phyloP scores from a whole-genome alignment of 2,113 vertebrate genomes.

The Passer domesticus region DNA sequence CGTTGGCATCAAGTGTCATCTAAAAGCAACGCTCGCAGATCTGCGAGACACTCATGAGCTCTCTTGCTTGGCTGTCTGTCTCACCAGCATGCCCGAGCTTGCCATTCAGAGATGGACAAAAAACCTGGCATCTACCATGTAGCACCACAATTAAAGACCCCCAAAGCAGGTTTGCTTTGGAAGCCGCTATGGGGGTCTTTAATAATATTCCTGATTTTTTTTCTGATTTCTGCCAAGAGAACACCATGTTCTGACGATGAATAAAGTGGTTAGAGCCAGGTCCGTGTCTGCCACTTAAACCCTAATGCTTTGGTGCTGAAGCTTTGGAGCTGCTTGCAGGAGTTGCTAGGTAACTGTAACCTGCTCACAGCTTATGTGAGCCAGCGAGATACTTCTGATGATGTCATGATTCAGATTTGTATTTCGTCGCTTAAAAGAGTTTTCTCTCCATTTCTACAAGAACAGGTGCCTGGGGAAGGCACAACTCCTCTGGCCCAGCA shows the following conservation, averaged over 20 bases:
- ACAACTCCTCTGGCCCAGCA: not conserved
- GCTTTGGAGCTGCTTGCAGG: not conserved
- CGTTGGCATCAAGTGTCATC: rapidly evolving
- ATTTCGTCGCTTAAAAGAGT: not conserved
- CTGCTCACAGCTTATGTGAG: not conserved
- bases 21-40: not conserved
- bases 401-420: not conserved
- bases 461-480: not conserved
- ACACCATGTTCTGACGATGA: rapidly evolving
- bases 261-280: not conserved
- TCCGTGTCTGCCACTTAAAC: not conserved
- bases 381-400: not conserved
- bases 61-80: not conserved
- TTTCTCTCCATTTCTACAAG: not conserved
- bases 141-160: not conserved
- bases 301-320: not conserved
- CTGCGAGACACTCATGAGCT: not conserved
- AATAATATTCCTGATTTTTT: not conserved
- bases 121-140: not conserved
- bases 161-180: not conserved
- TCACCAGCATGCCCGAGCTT: not conserved
- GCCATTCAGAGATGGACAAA: not conserved
- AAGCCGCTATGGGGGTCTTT: not conserved
- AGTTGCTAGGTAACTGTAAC: conserved; percentile 62
- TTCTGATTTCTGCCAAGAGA: not conserved